These are phyloP conservation scores for Acanthurus lineatus DNA, from an alignment of 2,797 vertebrate genomes.

Conservation along the genomic window DNA sequence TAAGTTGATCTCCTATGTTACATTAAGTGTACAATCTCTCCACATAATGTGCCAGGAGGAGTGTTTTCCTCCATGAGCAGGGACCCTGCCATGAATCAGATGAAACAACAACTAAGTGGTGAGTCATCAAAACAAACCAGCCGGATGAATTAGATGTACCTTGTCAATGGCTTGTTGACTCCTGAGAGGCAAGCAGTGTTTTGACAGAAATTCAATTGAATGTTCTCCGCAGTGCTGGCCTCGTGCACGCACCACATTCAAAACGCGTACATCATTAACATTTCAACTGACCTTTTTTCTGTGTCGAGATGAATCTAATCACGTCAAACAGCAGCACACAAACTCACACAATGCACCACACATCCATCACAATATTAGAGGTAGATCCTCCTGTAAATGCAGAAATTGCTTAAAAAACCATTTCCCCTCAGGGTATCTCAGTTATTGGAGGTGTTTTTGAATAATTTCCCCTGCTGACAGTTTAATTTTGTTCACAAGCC, in stretches of 20 bases:
- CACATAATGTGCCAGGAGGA: slow-evolving; percentile 20
- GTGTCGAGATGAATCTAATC: slow-evolving; percentile 30
- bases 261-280: slow-evolving; percentile 61
- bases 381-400: neutral
- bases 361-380: neutral
- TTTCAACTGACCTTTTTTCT: slow-evolving; percentile 70
- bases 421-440: slow-evolving; percentile 16
- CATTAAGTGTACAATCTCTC: slow-evolving; percentile 6
- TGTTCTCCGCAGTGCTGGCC: neutral
- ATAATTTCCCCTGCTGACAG: slow-evolving; percentile 51
- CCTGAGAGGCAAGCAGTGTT: slow-evolving; percentile 38
- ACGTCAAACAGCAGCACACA: slow-evolving; percentile 21
- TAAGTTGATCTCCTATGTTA: slow-evolving; percentile 25
- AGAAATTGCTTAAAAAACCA: slow-evolving; percentile 5
- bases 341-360: neutral
- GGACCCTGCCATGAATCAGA: slow-evolving; percentile 50
- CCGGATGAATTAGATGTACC: slow-evolving; percentile 45
- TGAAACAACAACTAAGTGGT: slow-evolving; percentile 32
- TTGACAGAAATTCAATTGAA: slow-evolving; percentile 53
- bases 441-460: slow-evolving; percentile 29
- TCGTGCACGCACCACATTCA: slow-evolving; percentile 1
- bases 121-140: slow-evolving; percentile 67
- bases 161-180: slow-evolving; percentile 45
- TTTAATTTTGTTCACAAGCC: slow-evolving; percentile 31
- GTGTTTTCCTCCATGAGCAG: slow-evolving; percentile 28